These are phyloP conservation scores for Spilarctia lutea DNA, from an alignment of 2,888 invertebrate species.

Conservation along the genomic window DNA sequence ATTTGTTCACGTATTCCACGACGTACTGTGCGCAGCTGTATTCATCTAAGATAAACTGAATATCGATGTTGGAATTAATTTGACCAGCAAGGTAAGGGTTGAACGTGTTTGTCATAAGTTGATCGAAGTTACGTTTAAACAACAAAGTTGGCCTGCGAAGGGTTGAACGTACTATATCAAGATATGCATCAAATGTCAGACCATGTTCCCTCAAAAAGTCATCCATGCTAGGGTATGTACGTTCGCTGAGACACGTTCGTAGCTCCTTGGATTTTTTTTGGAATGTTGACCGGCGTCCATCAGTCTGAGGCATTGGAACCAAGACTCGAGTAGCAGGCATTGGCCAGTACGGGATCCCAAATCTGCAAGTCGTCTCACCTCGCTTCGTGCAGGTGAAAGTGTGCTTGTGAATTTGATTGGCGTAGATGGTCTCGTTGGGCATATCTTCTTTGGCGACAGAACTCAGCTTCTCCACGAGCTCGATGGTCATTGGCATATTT, in stretches of 20 bases:
- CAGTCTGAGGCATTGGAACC: constrained; percentile 57
- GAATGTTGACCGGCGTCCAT: constrained; percentile 50
- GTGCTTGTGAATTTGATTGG: constrained; percentile 56
- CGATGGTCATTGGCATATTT: constrained; percentile 58
- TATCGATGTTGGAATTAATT: constrained; percentile 55
- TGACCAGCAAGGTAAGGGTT: constrained; percentile 60
- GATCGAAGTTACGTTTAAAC: constrained; percentile 57
- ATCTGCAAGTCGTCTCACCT: constrained; percentile 54
- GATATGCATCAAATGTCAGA: constrained; percentile 56
- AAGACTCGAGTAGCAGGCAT: constrained; percentile 45
- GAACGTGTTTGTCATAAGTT: constrained; percentile 63
- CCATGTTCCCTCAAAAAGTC: constrained; percentile 53
- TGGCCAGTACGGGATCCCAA: constrained; percentile 57
- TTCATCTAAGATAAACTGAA: constrained; percentile 58
- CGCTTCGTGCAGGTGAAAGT: constrained; percentile 49
- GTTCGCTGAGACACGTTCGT: constrained; percentile 50
- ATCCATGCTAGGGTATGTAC: constrained; percentile 54
- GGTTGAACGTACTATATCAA: constrained; percentile 55
- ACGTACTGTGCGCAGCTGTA: constrained; percentile 60
- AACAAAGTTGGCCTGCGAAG: constrained; percentile 54
- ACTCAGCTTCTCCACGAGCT: constrained; percentile 57
- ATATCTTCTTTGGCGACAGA: constrained; percentile 53
- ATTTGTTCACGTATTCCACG: constrained; percentile 67
- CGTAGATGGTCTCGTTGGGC: constrained; percentile 49
- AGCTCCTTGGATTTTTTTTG: constrained; percentile 55